Conservation (phyloP, 2,797 vertebrate genomes). For the Clarias fuscus region DNA sequence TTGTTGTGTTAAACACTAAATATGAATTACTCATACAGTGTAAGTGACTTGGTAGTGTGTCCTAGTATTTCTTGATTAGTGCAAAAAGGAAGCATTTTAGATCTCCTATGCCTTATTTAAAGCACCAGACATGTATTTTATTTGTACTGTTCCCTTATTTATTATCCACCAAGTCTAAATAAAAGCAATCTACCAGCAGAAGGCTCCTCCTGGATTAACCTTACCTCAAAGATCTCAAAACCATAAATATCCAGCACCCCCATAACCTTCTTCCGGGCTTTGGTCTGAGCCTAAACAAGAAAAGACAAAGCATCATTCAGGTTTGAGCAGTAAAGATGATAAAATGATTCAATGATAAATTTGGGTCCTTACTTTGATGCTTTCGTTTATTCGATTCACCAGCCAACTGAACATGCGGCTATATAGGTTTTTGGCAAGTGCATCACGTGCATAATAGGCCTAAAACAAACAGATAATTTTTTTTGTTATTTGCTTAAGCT, state of each 20-base stretch:
- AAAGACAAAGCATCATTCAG: constrained; percentile 23
- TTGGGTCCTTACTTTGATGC: constrained; percentile 86
- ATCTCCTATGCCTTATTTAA: background rate
- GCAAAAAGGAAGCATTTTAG: background rate
- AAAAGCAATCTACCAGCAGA: background rate
- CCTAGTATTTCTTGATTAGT: background rate
- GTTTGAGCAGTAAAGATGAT: background rate
- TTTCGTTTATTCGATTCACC: constrained; percentile 95
- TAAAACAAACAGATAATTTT: constrained; percentile 61
- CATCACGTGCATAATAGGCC: constrained; percentile 98
- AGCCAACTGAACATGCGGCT: constrained; percentile 96
- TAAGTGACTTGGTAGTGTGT: background rate
- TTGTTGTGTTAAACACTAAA: background rate
- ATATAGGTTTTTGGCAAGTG: constrained; percentile 97
- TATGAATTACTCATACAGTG: background rate
- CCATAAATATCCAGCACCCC: constrained; percentile 98
- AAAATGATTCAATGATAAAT: constrained; percentile 10
- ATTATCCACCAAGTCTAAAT: constrained; percentile 17
- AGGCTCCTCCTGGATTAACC: constrained; percentile 23
- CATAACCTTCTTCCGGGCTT: constrained; percentile 98
- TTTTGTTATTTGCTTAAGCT: constrained; percentile 1
- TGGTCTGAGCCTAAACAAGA: constrained; percentile 83
- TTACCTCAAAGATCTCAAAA: constrained; percentile 99
- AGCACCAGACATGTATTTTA: constrained; percentile 12
- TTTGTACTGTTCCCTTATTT: constrained; percentile 23